Evolutionary conservation across 2,113 vertebrate genomes (phyloP), one percentile per base, ranked within the genome.

Genomic region (Zootoca vivipara): DNA sequence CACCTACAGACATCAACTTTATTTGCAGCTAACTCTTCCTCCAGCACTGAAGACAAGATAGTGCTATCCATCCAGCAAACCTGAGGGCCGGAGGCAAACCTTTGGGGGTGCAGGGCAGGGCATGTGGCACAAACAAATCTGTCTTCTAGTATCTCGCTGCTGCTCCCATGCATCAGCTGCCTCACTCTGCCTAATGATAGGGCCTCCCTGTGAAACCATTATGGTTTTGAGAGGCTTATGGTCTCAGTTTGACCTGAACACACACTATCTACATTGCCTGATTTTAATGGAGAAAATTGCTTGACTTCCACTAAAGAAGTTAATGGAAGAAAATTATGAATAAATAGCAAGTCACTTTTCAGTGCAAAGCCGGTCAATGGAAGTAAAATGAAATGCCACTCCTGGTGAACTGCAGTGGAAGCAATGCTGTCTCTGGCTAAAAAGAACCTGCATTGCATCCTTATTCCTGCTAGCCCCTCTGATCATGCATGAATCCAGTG

Each of bases 271-370:
- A 42, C 64, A 67, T 78, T 35, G 18, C 72, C n/a, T 35, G 16
- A 83, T 83, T 78, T 83, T 58, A 67, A 78, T 69, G 58, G 30
- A 67, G 42, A 77, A 88, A 88, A 78, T 69, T 35, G 28, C 62
- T 77, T 78, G 64, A 67, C 28, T 69, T 83, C 74, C 62, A 15
- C 65, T 78, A 56, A 35, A 69, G 7, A 64, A 78, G 24, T 33
- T 83, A 88, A 83, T 67, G 24, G 73, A 67, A 38, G n/a, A 75
- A 77, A 77, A 40, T 78, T 30, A 67, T 69, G 40, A 83, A 77
- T 88, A 83, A 78, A 78, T 67, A 33, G 73, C 58, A 62, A 78
- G 38, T 83, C 20, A 12, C n/a, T 46, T 88, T 78, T 69, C 13
- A 30, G 64, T 69, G 58, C 75, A 52, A 80, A 77, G 7, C 1